Evolutionary conservation across 2,113 vertebrate species (phyloP).

Genomic region (Chloroceryle aenea): DNA sequence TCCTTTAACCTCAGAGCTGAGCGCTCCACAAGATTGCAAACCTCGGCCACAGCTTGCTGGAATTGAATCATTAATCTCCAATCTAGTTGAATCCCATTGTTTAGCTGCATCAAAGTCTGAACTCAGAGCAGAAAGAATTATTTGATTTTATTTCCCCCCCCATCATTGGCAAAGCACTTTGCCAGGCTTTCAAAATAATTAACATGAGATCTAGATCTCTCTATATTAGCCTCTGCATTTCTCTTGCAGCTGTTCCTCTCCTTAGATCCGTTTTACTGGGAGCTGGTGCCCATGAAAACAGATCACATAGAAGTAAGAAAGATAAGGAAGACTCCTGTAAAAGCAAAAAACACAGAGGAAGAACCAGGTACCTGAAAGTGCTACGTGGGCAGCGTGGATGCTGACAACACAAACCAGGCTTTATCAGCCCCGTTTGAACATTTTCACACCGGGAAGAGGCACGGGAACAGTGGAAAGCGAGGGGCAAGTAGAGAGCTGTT

Average conservation of each 20-base stretch:
- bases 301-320: not conserved
- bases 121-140: not conserved
- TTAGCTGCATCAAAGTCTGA: not conserved
- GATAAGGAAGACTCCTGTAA: not conserved
- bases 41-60: not conserved
- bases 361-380: not conserved
- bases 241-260: not conserved
- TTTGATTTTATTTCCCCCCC: too few species aligned
- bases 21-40: not conserved
- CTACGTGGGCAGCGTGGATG: not conserved
- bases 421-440: not conserved
- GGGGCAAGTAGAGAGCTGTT: not conserved
- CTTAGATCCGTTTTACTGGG: not conserved
- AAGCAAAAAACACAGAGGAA: not conserved
- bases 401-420: not conserved
- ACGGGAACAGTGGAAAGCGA: fast-evolving
- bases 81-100: not conserved
- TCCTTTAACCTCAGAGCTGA: not conserved
- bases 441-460: not conserved
- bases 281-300: not conserved
- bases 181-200: not conserved
- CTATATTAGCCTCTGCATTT: not conserved
- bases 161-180: not conserved
- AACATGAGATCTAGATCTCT: too few species aligned
- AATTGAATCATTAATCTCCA: not conserved